phyloP scores from a whole-genome alignment of 2,888 invertebrate genomes.

The Morpho helenor region DNA sequence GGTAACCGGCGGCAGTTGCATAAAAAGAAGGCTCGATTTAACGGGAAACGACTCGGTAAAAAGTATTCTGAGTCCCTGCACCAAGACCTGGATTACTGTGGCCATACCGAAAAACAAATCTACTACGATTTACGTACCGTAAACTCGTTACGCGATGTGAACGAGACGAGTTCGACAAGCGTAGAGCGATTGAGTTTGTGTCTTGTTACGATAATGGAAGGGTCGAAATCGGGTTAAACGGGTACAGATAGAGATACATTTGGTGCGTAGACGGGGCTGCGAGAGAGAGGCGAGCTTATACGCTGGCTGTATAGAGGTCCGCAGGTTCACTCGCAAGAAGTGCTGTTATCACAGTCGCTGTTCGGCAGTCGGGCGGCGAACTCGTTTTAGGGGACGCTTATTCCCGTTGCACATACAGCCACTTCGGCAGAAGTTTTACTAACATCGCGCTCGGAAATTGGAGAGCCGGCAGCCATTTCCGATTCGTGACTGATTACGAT shows the following conservation, averaged over 20 bases:
- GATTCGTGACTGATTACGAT: slow-evolving; percentile 55
- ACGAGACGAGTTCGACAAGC: slow-evolving; percentile 52
- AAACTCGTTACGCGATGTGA: slow-evolving; percentile 72
- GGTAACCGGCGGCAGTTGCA: slow-evolving; percentile 54
- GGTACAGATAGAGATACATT: slow-evolving; percentile 34
- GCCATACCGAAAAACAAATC: slow-evolving; percentile 68
- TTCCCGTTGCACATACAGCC: slow-evolving; percentile 38
- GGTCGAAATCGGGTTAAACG: slow-evolving; percentile 41
- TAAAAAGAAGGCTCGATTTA: slow-evolving; percentile 71
- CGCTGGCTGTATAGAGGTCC: slow-evolving; percentile 59
- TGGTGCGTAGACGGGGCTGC: slow-evolving; percentile 48
- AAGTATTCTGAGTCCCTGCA: slow-evolving; percentile 57
- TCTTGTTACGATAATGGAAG: slow-evolving; percentile 45
- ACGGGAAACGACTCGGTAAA: slow-evolving; percentile 62
- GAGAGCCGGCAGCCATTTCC: slow-evolving; percentile 46
- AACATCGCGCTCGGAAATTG: slow-evolving; percentile 56
- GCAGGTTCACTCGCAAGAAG: slow-evolving; percentile 69
- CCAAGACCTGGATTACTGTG: slow-evolving; percentile 69
- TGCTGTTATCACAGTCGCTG: slow-evolving; percentile 77
- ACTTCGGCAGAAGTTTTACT: slow-evolving; percentile 65
- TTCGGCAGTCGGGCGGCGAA: slow-evolving; percentile 68
- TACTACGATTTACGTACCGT: slow-evolving; percentile 77
- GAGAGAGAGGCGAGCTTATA: slow-evolving; percentile 65
- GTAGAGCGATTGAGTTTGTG: slow-evolving; percentile 46
- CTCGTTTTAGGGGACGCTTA: slow-evolving; percentile 41